Base-by-base conservation (phyloP, 1,140 invertebrate genomes). In the Lamellibrachia luymesi region DNA sequence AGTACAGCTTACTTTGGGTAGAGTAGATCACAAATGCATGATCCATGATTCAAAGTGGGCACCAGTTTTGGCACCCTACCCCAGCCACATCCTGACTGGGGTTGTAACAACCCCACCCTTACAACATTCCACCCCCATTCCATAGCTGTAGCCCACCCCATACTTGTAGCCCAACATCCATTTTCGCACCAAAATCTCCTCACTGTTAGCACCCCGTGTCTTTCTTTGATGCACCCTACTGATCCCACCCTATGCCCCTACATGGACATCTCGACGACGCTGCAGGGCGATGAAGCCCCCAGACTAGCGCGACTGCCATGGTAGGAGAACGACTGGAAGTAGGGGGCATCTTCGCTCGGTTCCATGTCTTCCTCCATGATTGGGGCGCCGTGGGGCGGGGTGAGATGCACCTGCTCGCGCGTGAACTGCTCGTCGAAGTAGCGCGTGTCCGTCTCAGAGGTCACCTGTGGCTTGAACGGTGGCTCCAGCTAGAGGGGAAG, bases 371-470 rank as follows among this genome's bases (percentile, higher is more conserved):
- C 80, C 89, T 51, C 89, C 51, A 90, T 38, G 91, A 50, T 90
- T 27, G 92, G 50, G 52, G 27, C 51, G 89, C 56, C 92, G 10
- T 90, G 27, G 89, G 51, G 52, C 38, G 92, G 92, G 27, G 92
- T 93, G n/a, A 93, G 92, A 8, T 93, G 56, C 52, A 93, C 92
- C 4, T 98, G 98, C 96, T 99, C 99, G 92, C 98, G 98, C n/a
- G 99, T 99, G 96, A 99, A 99, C 97, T 99, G 98, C 93, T 98
- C 98, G 97, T 99, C 99, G 97, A 99, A 99, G 97, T 99, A 99
- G 94, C 98, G 97, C 51, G 99, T 99, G 96, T 99, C 99, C 56
- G 98, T 99, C 95, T 99, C 99, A 27, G 98, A 98, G 91, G 98
- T 98, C 91, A 99, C 99, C 96, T 98, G 98, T 94, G 99, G 99